phyloP scores from a whole-genome alignment of 2,888 invertebrate species.

The Chesias legatella region DNA sequence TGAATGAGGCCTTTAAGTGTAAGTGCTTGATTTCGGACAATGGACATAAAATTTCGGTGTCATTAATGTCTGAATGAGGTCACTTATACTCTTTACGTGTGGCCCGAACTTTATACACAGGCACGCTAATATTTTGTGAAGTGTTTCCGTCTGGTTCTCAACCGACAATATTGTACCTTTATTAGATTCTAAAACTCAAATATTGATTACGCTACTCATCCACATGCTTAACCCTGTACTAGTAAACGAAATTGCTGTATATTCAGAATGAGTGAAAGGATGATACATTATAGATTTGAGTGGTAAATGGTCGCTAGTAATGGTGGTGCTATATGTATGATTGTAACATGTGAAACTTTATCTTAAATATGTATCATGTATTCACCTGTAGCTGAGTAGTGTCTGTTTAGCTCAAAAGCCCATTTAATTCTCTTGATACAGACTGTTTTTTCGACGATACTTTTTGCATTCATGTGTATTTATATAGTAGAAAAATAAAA shows the following conservation, averaged over 20 bases:
- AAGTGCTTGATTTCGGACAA: too few relatives aligned
- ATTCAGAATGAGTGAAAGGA: slow-evolving; percentile 23
- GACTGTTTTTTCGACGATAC: slow-evolving; percentile 1
- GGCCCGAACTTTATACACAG: too few relatives aligned
- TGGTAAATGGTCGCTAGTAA: slow-evolving; percentile 56
- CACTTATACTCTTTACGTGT: too few relatives aligned
- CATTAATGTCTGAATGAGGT: too few relatives aligned
- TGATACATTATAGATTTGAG: slow-evolving; percentile 26
- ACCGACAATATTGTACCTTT: slow-evolving; percentile 17
- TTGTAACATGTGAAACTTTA: slow-evolving; percentile 35
- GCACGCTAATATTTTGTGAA: not conserved
- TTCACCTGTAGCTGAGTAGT: slow-evolving; percentile 5
- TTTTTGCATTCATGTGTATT: not conserved
- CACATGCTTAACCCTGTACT: slow-evolving; percentile 19
- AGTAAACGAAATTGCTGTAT: slow-evolving; percentile 14
- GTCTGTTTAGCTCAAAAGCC: slow-evolving; percentile 8
- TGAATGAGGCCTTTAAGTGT: slow-evolving; percentile 10
- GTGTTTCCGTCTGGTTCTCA: slow-evolving; percentile 5
- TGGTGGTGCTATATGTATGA: slow-evolving; percentile 71
- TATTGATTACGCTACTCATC: slow-evolving; percentile 15
- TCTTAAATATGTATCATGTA: slow-evolving; percentile 17
- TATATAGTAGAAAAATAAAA: too few relatives aligned
- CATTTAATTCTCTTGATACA: slow-evolving; percentile 4
- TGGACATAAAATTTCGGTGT: not conserved
- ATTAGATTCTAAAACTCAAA: slow-evolving; percentile 10